Evolutionary conservation across 2,113 vertebrate species (phyloP).

Genomic region (Gopherus flavomarginatus): DNA sequence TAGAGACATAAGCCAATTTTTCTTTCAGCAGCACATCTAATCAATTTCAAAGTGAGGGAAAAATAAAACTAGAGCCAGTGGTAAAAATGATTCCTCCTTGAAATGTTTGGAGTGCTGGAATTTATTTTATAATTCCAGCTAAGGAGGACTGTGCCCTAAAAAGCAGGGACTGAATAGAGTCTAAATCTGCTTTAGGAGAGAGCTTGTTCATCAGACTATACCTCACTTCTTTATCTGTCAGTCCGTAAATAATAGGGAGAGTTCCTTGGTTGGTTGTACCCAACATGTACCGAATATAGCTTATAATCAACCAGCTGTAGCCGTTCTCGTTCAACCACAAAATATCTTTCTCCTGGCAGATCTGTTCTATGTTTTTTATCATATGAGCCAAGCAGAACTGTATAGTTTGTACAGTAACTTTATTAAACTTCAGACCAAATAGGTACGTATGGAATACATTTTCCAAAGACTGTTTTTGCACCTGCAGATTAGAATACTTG

Average conservation of each 20-base stretch:
- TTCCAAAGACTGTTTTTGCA: background rate
- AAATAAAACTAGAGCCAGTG: constrained; percentile 40
- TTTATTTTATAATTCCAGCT: constrained; percentile 41
- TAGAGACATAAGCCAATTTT: constrained; percentile 16
- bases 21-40: constrained; percentile 53
- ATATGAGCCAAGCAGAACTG: background rate
- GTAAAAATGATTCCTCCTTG: constrained; percentile 42
- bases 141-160: constrained; percentile 39
- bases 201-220: constrained; percentile 61
- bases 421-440: background rate
- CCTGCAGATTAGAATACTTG: background rate
- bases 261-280: constrained; percentile 40
- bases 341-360: background rate
- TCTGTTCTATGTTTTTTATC: background rate
- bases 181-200: constrained; percentile 40
- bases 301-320: background rate
- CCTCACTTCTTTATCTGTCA: constrained; percentile 57
- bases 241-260: constrained; percentile 54
- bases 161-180: constrained; percentile 39
- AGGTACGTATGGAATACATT: background rate
- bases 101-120: constrained; percentile 48
- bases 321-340: background rate
- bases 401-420: background rate
- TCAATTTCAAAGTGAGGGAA: constrained; percentile 61
- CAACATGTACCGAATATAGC: constrained; percentile 18